Conservation (phyloP, 1,140 invertebrate species). For the Drosophila chauvacae region DNA sequence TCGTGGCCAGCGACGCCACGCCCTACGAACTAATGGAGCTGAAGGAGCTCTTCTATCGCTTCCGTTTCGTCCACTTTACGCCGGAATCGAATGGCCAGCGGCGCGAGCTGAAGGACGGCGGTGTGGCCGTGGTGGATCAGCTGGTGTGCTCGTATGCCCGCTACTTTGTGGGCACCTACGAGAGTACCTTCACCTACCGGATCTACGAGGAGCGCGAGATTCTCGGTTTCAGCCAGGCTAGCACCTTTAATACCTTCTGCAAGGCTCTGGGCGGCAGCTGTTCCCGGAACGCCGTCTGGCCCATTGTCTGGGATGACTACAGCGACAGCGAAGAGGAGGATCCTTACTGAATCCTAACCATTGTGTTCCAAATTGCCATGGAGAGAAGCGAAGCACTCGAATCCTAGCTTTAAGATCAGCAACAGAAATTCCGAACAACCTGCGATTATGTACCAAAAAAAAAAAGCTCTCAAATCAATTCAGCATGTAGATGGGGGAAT, state of each 20-base stretch:
- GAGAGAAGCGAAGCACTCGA: slow-evolving; percentile 8
- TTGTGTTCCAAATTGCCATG: slow-evolving; percentile 11
- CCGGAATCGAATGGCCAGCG: slow-evolving; percentile 73
- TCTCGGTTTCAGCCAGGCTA: slow-evolving; percentile 91
- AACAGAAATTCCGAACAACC: slow-evolving; percentile 39
- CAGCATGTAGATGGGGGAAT: not conserved
- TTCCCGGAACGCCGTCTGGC: slow-evolving; percentile 85
- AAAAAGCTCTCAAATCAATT: slow-evolving; percentile 1
- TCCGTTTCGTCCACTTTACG: slow-evolving; percentile 68
- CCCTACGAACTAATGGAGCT: slow-evolving; percentile 78
- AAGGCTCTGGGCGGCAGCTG: slow-evolving; percentile 85
- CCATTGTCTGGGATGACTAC: slow-evolving; percentile 84
- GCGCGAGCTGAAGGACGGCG: slow-evolving; percentile 91
- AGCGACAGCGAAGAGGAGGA: slow-evolving; percentile 20
- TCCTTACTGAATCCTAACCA: slow-evolving; percentile 20
- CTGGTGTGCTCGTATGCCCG: slow-evolving; percentile 95
- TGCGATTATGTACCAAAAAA: slow-evolving; percentile 47
- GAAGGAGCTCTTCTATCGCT: slow-evolving; percentile 69
- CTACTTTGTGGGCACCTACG: slow-evolving; percentile 95
- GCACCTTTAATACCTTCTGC: slow-evolving; percentile 96
- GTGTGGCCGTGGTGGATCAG: slow-evolving; percentile 97
- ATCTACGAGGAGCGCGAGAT: slow-evolving; percentile 99
- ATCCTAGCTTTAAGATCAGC: slow-evolving; percentile 28
- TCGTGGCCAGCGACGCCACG: slow-evolving; percentile 92
- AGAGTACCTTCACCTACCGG: slow-evolving; percentile 97